These are phyloP conservation scores for Seira musarum DNA, from an alignment of 2,888 invertebrate genomes.

Conservation along the genomic window DNA sequence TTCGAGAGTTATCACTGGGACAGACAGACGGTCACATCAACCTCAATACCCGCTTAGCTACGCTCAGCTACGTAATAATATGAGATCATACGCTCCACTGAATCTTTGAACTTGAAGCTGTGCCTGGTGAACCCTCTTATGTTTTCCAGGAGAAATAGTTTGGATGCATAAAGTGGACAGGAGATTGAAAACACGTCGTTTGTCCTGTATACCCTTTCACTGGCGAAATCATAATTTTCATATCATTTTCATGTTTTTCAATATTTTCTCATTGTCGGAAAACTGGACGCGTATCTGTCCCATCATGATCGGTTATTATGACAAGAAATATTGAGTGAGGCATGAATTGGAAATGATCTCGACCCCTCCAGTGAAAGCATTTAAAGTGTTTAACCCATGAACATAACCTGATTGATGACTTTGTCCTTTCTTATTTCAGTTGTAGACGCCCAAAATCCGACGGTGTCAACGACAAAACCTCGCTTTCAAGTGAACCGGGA, in stretches of 20 bases:
- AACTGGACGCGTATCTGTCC: not conserved
- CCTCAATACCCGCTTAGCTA: too few relatives aligned
- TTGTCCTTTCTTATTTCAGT: constrained; percentile 62
- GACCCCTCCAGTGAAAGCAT: not conserved
- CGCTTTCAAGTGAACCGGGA: constrained; percentile 54
- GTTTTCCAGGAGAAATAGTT: not conserved
- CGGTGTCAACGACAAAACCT: too few relatives aligned
- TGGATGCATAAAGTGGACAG: too few relatives aligned
- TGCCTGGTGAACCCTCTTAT: too few relatives aligned
- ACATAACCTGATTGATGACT: constrained; percentile 61
- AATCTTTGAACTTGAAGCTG: too few relatives aligned
- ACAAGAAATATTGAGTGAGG: not conserved
- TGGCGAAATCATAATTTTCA: not conserved
- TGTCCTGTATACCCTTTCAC: not conserved
- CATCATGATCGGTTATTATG: not conserved
- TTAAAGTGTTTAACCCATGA: not conserved
- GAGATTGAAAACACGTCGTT: not conserved
- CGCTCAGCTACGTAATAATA: too few relatives aligned
- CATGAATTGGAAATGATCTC: not conserved
- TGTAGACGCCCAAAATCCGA: constrained; percentile 63
- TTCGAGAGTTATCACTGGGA: too few relatives aligned
- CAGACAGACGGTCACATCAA: too few relatives aligned
- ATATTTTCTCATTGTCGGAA: not conserved
- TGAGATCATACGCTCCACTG: not conserved
- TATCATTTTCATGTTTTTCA: not conserved